Percentiles rank a stretch among this genome's conserved stretches.
Conservation (phyloP, 2,797 vertebrate species). For the Molossus alvarezi region DNA sequence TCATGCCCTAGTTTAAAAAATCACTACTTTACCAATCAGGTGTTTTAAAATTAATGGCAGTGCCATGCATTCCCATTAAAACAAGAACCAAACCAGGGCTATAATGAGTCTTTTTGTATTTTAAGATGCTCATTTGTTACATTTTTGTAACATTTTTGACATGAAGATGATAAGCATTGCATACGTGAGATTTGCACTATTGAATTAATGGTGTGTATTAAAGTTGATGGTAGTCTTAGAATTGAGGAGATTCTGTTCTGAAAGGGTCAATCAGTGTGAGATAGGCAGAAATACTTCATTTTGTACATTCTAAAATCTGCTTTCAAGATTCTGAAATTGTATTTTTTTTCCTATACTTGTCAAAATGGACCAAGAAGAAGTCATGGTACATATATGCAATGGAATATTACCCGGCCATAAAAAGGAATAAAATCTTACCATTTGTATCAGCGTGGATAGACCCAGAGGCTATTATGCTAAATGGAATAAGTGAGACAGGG, state of each 20-base stretch:
- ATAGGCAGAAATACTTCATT: neutral
- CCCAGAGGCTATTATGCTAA: neutral
- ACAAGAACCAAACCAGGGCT: neutral
- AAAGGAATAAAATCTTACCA: neutral
- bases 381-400: neutral
- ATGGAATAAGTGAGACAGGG: no score
- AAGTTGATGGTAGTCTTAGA: neutral
- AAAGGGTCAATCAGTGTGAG: neutral
- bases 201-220: neutral
- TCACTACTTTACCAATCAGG: neutral
- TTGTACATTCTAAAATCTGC: neutral
- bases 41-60: neutral
- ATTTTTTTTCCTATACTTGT: neutral
- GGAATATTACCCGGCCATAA: neutral
- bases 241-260: neutral
- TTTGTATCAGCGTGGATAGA: neutral
- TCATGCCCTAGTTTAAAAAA: neutral
- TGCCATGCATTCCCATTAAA: neutral
- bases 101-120: neutral
- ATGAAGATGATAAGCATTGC: neutral
- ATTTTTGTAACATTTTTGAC: conserved; percentile 10
- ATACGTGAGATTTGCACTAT: neutral
- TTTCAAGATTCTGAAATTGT: neutral
- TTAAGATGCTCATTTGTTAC: neutral
- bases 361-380: neutral